Conservation (phyloP, 1,140 invertebrate genomes). For the Parapsyche elsis region DNA sequence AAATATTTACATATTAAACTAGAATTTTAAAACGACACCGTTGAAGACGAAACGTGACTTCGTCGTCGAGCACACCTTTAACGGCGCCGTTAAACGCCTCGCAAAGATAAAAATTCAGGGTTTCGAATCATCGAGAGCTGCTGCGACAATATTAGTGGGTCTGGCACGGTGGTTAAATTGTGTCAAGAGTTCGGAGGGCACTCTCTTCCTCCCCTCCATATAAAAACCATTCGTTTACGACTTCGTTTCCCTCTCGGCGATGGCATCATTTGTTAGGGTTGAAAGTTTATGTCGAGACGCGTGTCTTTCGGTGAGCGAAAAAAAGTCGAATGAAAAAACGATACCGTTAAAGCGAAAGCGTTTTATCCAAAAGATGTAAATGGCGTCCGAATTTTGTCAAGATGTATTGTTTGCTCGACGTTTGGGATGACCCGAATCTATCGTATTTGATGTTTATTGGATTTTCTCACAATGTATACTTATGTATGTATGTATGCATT, state of each 20-base stretch:
- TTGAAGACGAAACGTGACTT: too few relatives aligned
- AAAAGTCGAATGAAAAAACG: neutral
- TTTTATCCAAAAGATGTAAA: neutral
- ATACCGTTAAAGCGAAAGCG: neutral
- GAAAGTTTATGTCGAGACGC: conserved; percentile 4
- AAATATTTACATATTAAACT: neutral
- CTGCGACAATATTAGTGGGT: neutral
- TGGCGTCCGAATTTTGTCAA: neutral
- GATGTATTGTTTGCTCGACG: neutral
- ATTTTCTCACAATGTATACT: neutral
- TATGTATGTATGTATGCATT: too few relatives aligned
- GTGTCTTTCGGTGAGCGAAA: neutral
- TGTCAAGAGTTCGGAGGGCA: conserved; percentile 4
- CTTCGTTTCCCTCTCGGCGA: neutral
- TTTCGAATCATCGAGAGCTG: neutral
- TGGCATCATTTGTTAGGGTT: conserved; percentile 22
- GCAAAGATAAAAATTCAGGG: neutral
- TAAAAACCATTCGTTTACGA: conserved; percentile 24
- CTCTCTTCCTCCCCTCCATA: neutral
- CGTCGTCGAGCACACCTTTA: neutral
- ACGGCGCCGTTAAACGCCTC: conserved; percentile 1
- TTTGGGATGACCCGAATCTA: neutral
- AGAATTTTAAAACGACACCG: neutral
- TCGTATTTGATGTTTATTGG: neutral
- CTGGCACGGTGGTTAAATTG: conserved; percentile 12